A percentile compares a stretch with the other conserved stretches of the same genome.
phyloP scores from a whole-genome alignment of 2,797 vertebrate genomes.

The Sus cebifrons region DNA sequence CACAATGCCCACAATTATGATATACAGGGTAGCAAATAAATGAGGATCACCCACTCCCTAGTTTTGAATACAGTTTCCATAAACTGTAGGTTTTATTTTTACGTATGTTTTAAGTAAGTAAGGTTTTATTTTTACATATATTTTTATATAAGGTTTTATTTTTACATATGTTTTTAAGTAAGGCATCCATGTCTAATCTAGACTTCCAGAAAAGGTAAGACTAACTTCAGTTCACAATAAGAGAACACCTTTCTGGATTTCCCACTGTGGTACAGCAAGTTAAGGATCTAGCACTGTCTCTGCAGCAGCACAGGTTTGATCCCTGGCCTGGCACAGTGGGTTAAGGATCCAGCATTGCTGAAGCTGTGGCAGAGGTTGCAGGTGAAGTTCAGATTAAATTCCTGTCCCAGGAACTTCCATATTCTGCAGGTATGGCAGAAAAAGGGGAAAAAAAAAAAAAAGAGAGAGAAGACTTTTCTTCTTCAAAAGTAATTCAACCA shows the following conservation, averaged over 20 bases:
- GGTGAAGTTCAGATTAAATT: no score
- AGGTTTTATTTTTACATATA: conserved; percentile 9
- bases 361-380: no score
- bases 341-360: no score
- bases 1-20: neutral
- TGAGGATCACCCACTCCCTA: neutral
- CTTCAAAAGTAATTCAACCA: conserved; percentile 57
- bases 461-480: neutral
- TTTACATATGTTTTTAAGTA: neutral
- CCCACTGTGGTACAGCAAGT: no score
- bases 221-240: conserved; percentile 39
- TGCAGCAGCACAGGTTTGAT: no score
- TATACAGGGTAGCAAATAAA: conserved; percentile 7
- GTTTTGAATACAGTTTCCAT: neutral
- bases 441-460: neutral
- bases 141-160: conserved; percentile 7
- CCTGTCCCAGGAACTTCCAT: no score
- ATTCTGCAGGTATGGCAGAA: no score
- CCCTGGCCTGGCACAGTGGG: no score
- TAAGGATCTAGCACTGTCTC: no score
- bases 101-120: neutral
- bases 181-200: conserved; percentile 31
- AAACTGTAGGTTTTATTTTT: conserved; percentile 18
- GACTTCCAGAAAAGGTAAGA: conserved; percentile 27
- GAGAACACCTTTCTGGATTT: neutral